A percentile compares a stretch with the other conserved stretches of the same genome.
phyloP scores from a whole-genome alignment of 1,140 invertebrate species.

The Drosophila baimaii region DNA sequence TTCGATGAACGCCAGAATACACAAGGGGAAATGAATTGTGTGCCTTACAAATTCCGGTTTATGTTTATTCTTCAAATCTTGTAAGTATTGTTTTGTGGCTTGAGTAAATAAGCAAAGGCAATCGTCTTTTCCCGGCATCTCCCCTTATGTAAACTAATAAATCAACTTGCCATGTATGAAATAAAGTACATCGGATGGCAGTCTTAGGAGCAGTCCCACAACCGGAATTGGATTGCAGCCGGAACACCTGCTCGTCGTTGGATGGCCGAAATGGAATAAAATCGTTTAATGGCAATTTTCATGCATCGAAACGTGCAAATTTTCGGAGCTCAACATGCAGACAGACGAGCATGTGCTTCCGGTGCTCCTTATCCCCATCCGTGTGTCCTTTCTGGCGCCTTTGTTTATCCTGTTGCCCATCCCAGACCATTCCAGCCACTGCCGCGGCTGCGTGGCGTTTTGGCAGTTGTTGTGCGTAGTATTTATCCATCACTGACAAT shows the following conservation, averaged over 20 bases:
- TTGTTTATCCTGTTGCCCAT: slow-evolving; percentile 44
- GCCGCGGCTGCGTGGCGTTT: slow-evolving; percentile 29
- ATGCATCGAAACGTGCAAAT: slow-evolving; percentile 70
- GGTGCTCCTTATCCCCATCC: slow-evolving; percentile 54
- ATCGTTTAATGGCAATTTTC: slow-evolving; percentile 68
- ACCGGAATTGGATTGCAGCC: slow-evolving; percentile 39
- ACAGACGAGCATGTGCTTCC: slow-evolving; percentile 65
- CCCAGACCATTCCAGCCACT: slow-evolving; percentile 1
- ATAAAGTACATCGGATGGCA: slow-evolving; percentile 21
- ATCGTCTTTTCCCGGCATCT: slow-evolving; percentile 2
- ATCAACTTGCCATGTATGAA: slow-evolving; percentile 34
- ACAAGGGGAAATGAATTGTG: slow-evolving; percentile 7
- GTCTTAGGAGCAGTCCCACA: slow-evolving; percentile 19
- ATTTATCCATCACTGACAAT: slow-evolving; percentile 82
- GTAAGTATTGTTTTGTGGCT: slow-evolving; percentile 2
- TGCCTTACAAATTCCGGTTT: slow-evolving; percentile 3
- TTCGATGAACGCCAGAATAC: background rate
- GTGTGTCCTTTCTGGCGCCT: slow-evolving; percentile 31
- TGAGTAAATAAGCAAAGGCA: slow-evolving; percentile 10
- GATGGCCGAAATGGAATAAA: slow-evolving; percentile 29
- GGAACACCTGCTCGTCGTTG: slow-evolving; percentile 37
- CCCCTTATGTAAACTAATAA: slow-evolving; percentile 31
- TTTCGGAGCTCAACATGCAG: slow-evolving; percentile 63
- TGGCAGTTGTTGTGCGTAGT: slow-evolving; percentile 63
- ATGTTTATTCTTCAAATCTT: slow-evolving; percentile 16